Base-by-base conservation (phyloP, 2,113 vertebrate species). In the Microcebus lehilahytsara region DNA sequence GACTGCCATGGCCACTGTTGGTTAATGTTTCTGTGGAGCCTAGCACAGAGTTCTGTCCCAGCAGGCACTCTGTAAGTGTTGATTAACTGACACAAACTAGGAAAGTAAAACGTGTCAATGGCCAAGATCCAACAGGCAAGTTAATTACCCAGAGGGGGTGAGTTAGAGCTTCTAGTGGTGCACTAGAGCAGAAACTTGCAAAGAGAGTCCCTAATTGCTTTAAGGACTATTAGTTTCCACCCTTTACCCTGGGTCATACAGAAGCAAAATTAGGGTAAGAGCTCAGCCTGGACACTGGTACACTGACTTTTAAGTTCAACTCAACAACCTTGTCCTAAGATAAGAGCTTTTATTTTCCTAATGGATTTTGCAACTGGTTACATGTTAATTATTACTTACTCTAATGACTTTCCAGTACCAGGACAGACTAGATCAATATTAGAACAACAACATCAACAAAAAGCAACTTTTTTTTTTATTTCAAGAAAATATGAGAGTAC, bases 71-170 rank as follows among this genome's bases (percentile, higher is more conserved):
- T 78, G 81, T 95, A 85, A 97, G 77, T 91, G n/a, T 91, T 97
- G 53, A 95, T 96, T 96, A 97, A 91, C 85, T 89, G 74, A 96
- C 40, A 89, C 62, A 89, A 90, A 88, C 34, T 66, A 92, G 56
- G 49, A 89, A 85, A 97, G 75, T 75, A 95, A 93, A 96, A 91
- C 7, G 22, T 94, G 72, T 77, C 78, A 79, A 69, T 79, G 67
- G 56, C 69, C 85, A 91, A 94, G 69, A 95, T 95, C 32, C 66
- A 96, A 89, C n/a, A 96, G 67, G 23, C 75, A 92, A 88, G 81
- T 89, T 89, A 96, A 97, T 93, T 93, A 96, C 89, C 69, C 67
- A 89, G 81, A 95, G 42, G 37, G 51, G 40, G 6, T 91, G n/a
- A 84, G 46, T 66, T 89, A 53, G 62, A 89, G 22, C 25, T 85